phyloP scores from a whole-genome alignment of 2,888 invertebrate genomes.

The Eristalis pertinax region DNA sequence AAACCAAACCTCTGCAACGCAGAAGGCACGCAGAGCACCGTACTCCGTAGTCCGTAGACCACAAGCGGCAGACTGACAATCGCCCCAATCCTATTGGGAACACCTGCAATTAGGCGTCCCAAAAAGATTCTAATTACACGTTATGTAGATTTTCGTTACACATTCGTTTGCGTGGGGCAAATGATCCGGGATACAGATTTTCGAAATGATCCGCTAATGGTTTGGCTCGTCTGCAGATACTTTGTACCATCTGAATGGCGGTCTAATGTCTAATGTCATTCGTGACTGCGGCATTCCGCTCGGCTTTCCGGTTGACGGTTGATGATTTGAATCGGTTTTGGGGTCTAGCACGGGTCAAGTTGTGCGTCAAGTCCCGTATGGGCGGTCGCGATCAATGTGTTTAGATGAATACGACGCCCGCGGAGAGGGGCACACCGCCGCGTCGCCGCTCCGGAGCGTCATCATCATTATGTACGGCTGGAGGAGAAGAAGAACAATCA shows the following conservation, averaged over 20 bases:
- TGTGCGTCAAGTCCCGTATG: conserved; percentile 58
- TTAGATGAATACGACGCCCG: conserved; percentile 47
- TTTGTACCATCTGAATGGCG: not conserved
- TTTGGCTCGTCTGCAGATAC: conserved; percentile 47
- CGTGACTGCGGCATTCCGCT: conserved; percentile 66
- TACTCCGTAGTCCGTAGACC: conserved; percentile 1
- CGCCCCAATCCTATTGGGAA: conserved; percentile 50
- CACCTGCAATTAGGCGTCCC: conserved; percentile 54
- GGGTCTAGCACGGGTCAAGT: conserved; percentile 67
- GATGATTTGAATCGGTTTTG: conserved; percentile 51
- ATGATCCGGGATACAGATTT: conserved; percentile 50
- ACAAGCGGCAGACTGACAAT: conserved; percentile 2
- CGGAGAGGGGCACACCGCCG: conserved; percentile 6
- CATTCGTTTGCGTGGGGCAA: conserved; percentile 65
- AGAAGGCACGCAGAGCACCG: conserved; percentile 3
- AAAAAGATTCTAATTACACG: conserved; percentile 65
- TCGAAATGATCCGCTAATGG: conserved; percentile 69
- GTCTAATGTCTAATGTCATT: conserved; percentile 50
- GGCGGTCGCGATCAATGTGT: conserved; percentile 5
- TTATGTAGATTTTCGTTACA: conserved; percentile 67
- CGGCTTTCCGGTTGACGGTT: conserved; percentile 63
- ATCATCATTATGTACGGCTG: conserved; percentile 46
- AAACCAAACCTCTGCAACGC: too few species aligned
- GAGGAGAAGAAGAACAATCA: conserved; percentile 46
- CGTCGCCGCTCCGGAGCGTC: conserved; percentile 11